phyloP scores from a whole-genome alignment of 1,140 invertebrate genomes.

The Mactra quadrangularis region DNA sequence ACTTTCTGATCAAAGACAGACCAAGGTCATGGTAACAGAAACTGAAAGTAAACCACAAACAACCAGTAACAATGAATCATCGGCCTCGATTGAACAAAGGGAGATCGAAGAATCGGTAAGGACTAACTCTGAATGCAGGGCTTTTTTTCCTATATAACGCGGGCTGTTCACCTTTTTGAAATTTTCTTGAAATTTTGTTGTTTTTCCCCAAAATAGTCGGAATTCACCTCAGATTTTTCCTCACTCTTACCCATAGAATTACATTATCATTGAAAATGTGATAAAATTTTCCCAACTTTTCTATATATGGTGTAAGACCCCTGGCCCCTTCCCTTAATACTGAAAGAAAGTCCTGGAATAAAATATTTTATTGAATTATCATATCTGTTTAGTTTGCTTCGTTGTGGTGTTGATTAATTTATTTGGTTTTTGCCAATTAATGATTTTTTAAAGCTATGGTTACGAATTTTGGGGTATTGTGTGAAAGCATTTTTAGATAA shows the following conservation, averaged over 20 bases:
- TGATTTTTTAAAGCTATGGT: too few relatives aligned
- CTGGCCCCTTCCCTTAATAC: too few relatives aligned
- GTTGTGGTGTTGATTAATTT: too few relatives aligned
- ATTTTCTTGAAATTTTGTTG: neutral
- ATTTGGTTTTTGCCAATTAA: too few relatives aligned
- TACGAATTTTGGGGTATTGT: too few relatives aligned
- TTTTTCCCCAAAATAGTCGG: neutral
- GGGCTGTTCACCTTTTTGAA: neutral
- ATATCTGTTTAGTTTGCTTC: too few relatives aligned
- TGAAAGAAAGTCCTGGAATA: too few relatives aligned
- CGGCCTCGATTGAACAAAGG: too few relatives aligned
- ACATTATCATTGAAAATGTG: neutral
- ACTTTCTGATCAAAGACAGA: neutral
- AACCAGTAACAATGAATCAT: neutral
- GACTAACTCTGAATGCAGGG: neutral
- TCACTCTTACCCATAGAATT: neutral
- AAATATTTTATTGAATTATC: too few relatives aligned
- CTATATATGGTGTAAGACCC: too few relatives aligned
- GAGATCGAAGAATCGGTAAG: constrained; percentile 29
- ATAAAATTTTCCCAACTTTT: neutral
- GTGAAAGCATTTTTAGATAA: too few relatives aligned
- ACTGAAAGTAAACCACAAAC: neutral
- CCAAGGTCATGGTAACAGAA: neutral
- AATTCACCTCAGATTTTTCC: neutral
- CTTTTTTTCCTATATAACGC: neutral